Conservation (phyloP, 1,140 invertebrate genomes). For the Druon quercuslanigerum region DNA sequence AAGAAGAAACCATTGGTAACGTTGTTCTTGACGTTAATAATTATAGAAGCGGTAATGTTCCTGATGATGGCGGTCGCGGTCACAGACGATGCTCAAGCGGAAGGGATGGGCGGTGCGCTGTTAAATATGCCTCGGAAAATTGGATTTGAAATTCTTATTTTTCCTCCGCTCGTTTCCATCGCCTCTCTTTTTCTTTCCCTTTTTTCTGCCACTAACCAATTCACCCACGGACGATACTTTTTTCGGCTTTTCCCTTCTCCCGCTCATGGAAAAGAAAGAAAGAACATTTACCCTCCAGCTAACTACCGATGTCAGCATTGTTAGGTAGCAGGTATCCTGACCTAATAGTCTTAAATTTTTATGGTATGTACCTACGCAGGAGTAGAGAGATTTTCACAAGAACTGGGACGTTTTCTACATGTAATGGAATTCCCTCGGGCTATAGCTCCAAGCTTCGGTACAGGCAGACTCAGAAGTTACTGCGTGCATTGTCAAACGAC, state of each 20-base stretch:
- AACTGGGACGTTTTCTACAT: constrained; percentile 46
- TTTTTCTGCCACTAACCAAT: constrained; percentile 25
- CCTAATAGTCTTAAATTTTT: constrained; percentile 63
- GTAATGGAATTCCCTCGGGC: constrained; percentile 55
- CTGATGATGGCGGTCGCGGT: constrained; percentile 34
- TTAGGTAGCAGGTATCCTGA: constrained; percentile 52
- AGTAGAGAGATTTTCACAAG: constrained; percentile 22
- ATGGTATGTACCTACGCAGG: constrained; percentile 52
- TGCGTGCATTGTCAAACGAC: constrained; percentile 11
- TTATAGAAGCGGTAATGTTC: constrained; percentile 28
- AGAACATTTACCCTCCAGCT: constrained; percentile 37
- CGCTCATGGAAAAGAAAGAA: constrained; percentile 3
- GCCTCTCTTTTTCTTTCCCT: constrained; percentile 29
- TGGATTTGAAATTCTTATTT: constrained; percentile 68
- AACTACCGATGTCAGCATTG: constrained; percentile 62
- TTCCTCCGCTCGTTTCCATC: constrained; percentile 45
- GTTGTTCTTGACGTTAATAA: constrained; percentile 27
- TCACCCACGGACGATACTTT: constrained; percentile 20
- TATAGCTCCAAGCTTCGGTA: constrained; percentile 41
- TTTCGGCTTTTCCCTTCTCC: constrained; percentile 33
- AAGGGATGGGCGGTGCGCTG: constrained; percentile 48
- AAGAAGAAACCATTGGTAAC: background rate
- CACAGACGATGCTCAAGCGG: constrained; percentile 33
- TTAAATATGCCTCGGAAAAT: constrained; percentile 65
- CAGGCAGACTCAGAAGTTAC: constrained; percentile 31